These are phyloP conservation scores for Corvus moneduloides DNA, from an alignment of 2,113 vertebrate genomes.

Conservation along the genomic window DNA sequence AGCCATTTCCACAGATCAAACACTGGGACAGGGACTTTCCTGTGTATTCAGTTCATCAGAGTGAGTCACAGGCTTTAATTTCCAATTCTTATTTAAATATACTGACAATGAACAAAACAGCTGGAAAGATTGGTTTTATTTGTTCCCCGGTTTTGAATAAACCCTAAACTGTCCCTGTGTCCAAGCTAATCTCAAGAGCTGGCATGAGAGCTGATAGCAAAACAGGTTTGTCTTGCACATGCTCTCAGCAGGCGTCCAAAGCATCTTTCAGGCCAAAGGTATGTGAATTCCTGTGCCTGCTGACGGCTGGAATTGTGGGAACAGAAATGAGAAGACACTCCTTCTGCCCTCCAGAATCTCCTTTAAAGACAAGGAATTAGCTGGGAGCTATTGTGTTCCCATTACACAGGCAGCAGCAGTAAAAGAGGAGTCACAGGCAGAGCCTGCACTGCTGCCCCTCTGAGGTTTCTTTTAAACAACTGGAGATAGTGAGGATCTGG, in stretches of 20 bases:
- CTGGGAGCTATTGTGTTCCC: not conserved
- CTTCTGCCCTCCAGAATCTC: not conserved
- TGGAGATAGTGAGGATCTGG: not conserved
- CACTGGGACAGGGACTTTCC: not conserved
- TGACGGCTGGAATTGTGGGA: not conserved
- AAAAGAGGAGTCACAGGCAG: not conserved
- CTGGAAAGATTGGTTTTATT: not conserved
- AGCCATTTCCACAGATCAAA: constrained; percentile 62
- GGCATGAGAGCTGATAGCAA: not conserved
- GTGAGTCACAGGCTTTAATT: constrained; percentile 1
- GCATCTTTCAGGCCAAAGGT: not conserved
- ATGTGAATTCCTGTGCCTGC: not conserved
- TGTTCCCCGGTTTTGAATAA: not conserved
- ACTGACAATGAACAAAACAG: not conserved
- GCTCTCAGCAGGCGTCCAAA: not conserved
- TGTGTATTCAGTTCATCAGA: constrained; percentile 14
- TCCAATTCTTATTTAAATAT: constrained; percentile 54
- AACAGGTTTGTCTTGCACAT: not conserved
- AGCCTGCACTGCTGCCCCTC: not conserved
- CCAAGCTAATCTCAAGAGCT: not conserved
- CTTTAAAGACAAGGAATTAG: not conserved
- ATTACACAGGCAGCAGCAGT: not conserved
- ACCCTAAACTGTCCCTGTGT: not conserved
- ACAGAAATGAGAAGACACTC: not conserved
- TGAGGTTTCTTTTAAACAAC: not conserved